A percentile compares a stretch with the other conserved stretches of the same genome.
These are phyloP conservation scores for Eleginops maclovinus DNA, from an alignment of 2,113 vertebrate genomes.

Conservation along the genomic window DNA sequence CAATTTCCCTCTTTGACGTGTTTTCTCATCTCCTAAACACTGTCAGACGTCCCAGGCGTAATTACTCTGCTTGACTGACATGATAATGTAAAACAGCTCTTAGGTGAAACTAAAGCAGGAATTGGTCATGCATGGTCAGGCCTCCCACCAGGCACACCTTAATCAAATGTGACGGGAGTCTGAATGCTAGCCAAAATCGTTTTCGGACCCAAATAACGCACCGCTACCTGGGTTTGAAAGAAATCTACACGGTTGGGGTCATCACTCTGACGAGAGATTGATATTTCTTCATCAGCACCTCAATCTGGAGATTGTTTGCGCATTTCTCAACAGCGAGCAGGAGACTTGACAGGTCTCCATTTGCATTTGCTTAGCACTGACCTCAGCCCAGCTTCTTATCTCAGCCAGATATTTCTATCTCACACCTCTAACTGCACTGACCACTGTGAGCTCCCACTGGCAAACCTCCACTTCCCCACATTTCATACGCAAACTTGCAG, in stretches of 20 bases:
- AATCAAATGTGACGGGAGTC: conserved; percentile 77
- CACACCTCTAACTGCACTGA: conserved; percentile 33
- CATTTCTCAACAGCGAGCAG: conserved; percentile 37
- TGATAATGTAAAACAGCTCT: conserved; percentile 78
- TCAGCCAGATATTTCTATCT: conserved; percentile 17
- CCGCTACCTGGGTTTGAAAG: conserved; percentile 45
- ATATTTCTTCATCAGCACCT: conserved; percentile 57
- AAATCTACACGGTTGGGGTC: conserved; percentile 48
- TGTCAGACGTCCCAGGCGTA: conserved; percentile 64
- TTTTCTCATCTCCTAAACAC: conserved; percentile 70
- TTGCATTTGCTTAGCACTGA: conserved; percentile 53
- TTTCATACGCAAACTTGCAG: conserved; percentile 51
- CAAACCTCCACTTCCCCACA: conserved; percentile 10
- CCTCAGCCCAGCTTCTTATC: conserved; percentile 48
- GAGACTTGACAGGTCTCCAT: conserved; percentile 29
- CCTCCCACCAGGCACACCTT: conserved; percentile 65
- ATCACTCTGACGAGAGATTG: conserved; percentile 52
- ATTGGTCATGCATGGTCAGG: conserved; percentile 72
- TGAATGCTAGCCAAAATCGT: conserved; percentile 70
- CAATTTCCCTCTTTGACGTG: conserved; percentile 50
- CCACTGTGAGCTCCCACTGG: conserved; percentile 28
- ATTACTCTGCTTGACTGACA: conserved; percentile 77
- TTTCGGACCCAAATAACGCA: conserved; percentile 64
- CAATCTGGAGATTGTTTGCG: conserved; percentile 44
- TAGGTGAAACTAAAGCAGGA: conserved; percentile 77